Evolutionary conservation across 2,113 vertebrate species (phyloP).

Genomic region (Nyctereutes procyonoides): DNA sequence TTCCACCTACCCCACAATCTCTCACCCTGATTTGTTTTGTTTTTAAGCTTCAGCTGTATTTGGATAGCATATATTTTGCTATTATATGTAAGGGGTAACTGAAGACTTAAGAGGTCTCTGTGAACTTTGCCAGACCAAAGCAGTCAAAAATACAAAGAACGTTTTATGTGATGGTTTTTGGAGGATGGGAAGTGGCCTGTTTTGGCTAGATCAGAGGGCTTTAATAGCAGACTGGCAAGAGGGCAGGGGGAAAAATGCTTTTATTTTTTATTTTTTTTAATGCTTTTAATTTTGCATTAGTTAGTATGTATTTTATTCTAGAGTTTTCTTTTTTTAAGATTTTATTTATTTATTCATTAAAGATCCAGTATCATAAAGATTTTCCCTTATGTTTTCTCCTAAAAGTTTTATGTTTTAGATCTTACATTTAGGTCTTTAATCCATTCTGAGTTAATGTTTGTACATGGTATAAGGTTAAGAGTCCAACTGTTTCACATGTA

Average conservation of each 20-base stretch:
- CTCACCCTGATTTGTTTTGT: not conserved
- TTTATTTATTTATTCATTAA: no score
- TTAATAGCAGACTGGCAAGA: not conserved
- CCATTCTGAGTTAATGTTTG: constrained; percentile 4
- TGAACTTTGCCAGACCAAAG: constrained; percentile 24
- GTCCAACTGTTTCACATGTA: not conserved
- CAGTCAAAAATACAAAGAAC: constrained; percentile 17
- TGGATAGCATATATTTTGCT: not conserved
- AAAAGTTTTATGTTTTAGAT: not conserved
- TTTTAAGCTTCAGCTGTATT: not conserved
- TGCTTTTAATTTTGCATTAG: not conserved
- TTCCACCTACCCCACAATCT: not conserved
- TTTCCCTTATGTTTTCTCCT: constrained; percentile 12
- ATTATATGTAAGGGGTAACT: not conserved
- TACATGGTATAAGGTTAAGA: not conserved
- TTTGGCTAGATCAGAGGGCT: not conserved
- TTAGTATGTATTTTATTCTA: constrained; percentile 6
- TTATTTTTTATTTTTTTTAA: not conserved
- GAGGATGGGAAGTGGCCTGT: not conserved
- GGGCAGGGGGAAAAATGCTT: not conserved
- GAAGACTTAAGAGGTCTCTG: not conserved
- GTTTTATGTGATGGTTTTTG: not conserved
- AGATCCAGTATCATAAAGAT: not conserved
- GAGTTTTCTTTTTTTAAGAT: no score
- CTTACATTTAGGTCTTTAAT: constrained; percentile 27